phyloP scores from a whole-genome alignment of 2,888 invertebrate species.

The Acanthosepion esculentum region DNA sequence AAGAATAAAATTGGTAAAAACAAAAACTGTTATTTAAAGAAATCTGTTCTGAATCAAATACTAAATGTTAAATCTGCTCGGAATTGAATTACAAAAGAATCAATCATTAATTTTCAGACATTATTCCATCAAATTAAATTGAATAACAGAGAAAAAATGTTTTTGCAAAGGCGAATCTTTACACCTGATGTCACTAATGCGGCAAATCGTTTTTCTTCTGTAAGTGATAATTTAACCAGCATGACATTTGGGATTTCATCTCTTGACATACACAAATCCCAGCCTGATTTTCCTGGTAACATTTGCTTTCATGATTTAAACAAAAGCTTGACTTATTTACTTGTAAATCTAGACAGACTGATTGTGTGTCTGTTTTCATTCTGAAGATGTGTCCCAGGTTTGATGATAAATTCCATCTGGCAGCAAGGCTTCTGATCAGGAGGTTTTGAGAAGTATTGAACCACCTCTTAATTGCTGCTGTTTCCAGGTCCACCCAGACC shows the following conservation, averaged over 20 bases:
- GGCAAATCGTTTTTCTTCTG: background rate
- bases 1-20: too few relatives aligned
- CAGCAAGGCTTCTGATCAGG: too few relatives aligned
- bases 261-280: slow-evolving; percentile 13
- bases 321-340: background rate
- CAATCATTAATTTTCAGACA: background rate
- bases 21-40: background rate
- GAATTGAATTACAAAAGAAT: background rate
- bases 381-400: too few relatives aligned
- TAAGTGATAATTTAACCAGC: slow-evolving; percentile 2
- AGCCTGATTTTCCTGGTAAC: background rate
- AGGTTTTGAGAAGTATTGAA: too few relatives aligned
- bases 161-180: background rate
- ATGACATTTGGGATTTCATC: background rate
- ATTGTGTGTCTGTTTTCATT: too few relatives aligned
- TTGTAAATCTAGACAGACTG: background rate
- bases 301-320: slow-evolving; percentile 33
- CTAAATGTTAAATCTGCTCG: background rate
- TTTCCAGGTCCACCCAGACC: too few relatives aligned
- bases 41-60: background rate
- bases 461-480: too few relatives aligned
- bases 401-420: too few relatives aligned
- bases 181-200: background rate
- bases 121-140: background rate
- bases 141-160: background rate